Evolutionary conservation across 2,113 vertebrate species (phyloP).

Genomic region (Loxodonta africana): DNA sequence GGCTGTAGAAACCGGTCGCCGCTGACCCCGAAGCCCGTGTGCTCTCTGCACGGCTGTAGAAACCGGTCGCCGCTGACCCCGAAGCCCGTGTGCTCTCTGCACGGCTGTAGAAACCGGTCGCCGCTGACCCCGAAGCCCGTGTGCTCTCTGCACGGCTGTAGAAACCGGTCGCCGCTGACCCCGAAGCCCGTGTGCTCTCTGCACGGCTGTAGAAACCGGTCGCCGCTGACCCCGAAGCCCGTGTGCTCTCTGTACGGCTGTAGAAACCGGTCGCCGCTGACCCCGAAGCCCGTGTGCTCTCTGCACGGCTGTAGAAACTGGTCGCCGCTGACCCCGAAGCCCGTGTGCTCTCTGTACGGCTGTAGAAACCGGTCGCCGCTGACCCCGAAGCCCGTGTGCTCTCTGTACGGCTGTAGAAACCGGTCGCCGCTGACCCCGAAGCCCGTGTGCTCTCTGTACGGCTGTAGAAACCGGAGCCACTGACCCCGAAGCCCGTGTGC

Average conservation of each 20-base stretch:
- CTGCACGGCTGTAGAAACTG: not conserved
- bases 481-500: not conserved
- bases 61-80: no score
- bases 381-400: not conserved
- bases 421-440: not conserved
- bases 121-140: not conserved
- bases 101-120: not conserved
- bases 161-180: no score
- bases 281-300: not conserved
- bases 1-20: not conserved
- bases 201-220: not conserved
- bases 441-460: not conserved
- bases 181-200: not conserved
- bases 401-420: not conserved
- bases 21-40: not conserved
- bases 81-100: slow-evolving; percentile 2
- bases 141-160: not conserved
- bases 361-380: not conserved
- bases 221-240: not conserved
- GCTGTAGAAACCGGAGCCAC: not conserved
- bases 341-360: not conserved
- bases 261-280: no score
- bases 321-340: not conserved
- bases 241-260: not conserved
- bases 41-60: not conserved